Evolutionary conservation across 2,797 vertebrate species (phyloP).

Genomic region (Pangasius krempfi): DNA sequence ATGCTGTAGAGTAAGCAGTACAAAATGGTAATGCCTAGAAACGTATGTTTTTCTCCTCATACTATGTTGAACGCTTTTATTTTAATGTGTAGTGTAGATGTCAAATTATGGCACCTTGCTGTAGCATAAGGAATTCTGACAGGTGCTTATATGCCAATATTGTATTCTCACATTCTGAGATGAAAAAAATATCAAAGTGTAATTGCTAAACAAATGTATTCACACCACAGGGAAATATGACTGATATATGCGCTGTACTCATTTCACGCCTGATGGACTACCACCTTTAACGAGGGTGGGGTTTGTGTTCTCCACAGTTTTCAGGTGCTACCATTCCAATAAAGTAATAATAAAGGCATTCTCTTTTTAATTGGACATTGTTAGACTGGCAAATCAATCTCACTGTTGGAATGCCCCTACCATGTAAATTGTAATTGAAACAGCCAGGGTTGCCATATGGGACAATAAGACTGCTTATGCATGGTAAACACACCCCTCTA

Average conservation of each 20-base stretch:
- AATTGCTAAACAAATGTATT: slow-evolving; percentile 73
- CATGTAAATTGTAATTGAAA: slow-evolving; percentile 81
- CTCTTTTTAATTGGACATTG: slow-evolving; percentile 84
- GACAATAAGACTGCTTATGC: slow-evolving; percentile 56
- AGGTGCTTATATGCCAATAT: neutral
- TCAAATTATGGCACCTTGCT: neutral
- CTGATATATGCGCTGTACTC: slow-evolving; percentile 75
- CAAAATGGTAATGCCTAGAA: slow-evolving; percentile 11
- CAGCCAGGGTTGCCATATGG: slow-evolving; percentile 55
- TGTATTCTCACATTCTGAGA: slow-evolving; percentile 46
- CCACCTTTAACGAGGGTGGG: slow-evolving; percentile 73
- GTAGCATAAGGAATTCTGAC: neutral
- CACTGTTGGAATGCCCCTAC: slow-evolving; percentile 72
- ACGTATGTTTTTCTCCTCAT: neutral
- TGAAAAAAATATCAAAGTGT: slow-evolving; percentile 55
- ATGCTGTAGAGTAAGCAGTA: slow-evolving; percentile 4
- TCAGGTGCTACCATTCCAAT: slow-evolving; percentile 68
- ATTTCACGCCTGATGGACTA: slow-evolving; percentile 79
- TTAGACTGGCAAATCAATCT: slow-evolving; percentile 80
- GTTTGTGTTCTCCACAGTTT: slow-evolving; percentile 64
- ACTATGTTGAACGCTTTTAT: neutral
- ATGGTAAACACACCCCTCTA: slow-evolving; percentile 52
- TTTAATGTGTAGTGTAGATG: neutral
- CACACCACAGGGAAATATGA: slow-evolving; percentile 71
- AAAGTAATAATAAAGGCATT: slow-evolving; percentile 77